Evolutionary conservation across 2,888 invertebrate genomes (phyloP).

Genomic region (Abscondita cerata): DNA sequence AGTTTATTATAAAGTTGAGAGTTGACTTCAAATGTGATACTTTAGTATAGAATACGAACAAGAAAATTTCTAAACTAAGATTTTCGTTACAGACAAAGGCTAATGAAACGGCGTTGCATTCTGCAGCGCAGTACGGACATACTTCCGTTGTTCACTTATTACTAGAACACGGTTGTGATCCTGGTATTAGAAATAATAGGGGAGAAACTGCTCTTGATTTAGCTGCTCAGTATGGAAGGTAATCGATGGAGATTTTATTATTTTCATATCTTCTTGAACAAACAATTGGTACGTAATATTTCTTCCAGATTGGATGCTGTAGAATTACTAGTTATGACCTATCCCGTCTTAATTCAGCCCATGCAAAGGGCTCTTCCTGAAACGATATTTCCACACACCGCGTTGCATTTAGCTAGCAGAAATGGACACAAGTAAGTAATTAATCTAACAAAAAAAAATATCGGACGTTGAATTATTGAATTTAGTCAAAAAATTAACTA

Average conservation of each 20-base stretch:
- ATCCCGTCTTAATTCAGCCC: conserved; percentile 82
- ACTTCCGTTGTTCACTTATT: conserved; percentile 83
- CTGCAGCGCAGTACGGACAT: conserved; percentile 93
- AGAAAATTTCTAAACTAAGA: conserved; percentile 11
- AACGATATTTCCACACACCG: conserved; percentile 74
- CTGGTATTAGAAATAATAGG: conserved; percentile 82
- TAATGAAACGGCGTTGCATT: conserved; percentile 91
- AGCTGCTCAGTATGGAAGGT: conserved; percentile 91
- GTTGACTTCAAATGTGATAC: conserved; percentile 18
- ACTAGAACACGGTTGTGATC: conserved; percentile 86
- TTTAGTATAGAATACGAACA: conserved; percentile 9
- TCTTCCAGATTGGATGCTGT: conserved; percentile 80
- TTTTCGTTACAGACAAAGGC: conserved; percentile 74
- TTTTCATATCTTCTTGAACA: not conserved
- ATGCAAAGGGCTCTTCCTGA: conserved; percentile 66
- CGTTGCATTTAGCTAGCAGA: conserved; percentile 91
- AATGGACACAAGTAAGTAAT: conserved; percentile 86
- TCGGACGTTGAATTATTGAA: not conserved
- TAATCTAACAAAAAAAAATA: too few relatives aligned
- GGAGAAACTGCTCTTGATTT: conserved; percentile 94
- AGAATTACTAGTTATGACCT: conserved; percentile 81
- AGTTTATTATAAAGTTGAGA: conserved; percentile 32
- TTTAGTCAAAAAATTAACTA: not conserved
- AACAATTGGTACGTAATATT: not conserved
- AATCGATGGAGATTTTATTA: conserved; percentile 38